Conservation (phyloP, 2,888 invertebrate genomes). For the Parasteatoda lunata region DNA sequence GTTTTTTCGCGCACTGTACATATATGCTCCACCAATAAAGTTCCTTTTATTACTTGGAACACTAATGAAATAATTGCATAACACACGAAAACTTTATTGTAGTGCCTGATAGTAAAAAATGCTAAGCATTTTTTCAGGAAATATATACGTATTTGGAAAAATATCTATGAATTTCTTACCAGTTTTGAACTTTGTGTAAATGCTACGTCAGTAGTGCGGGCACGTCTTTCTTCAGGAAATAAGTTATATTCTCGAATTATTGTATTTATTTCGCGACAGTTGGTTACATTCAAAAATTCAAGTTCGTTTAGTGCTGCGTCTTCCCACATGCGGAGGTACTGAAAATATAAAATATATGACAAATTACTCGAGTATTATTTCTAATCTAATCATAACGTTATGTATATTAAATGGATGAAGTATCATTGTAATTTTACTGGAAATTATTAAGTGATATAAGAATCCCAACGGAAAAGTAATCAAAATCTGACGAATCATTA, state of each 20-base stretch:
- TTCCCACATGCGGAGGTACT: slow-evolving; percentile 48
- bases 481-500: background rate
- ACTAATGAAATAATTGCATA: background rate
- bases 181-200: background rate
- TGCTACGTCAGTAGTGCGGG: background rate
- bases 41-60: too few species aligned
- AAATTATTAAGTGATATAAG: too few species aligned
- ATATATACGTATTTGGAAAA: background rate
- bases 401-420: too few species aligned
- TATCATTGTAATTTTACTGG: too few species aligned
- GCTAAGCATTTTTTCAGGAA: background rate
- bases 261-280: slow-evolving; percentile 5
- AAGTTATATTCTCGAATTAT: slow-evolving; percentile 23
- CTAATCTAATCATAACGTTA: background rate
- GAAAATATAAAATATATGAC: background rate
- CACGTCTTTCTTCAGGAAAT: background rate
- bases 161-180: background rate
- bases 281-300: slow-evolving; percentile 6
- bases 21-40: too few species aligned
- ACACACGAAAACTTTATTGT: background rate
- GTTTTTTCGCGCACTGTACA: too few species aligned
- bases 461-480: too few species aligned
- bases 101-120: background rate
- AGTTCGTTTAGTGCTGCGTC: slow-evolving; percentile 11
- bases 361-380: background rate